These are phyloP conservation scores for Leucania comma DNA, from an alignment of 2,888 invertebrate genomes.

Conservation along the genomic window DNA sequence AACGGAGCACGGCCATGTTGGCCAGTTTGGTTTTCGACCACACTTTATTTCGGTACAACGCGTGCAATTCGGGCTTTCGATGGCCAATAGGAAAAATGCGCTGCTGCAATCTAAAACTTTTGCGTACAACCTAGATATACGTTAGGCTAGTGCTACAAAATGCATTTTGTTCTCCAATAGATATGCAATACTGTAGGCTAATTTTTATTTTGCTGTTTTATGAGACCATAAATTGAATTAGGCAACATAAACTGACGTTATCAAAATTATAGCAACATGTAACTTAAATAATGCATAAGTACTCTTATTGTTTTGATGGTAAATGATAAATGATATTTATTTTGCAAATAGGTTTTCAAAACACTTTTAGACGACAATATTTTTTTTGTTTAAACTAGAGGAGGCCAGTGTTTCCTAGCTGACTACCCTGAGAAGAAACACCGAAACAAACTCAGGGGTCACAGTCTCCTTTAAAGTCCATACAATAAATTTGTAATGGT, in stretches of 20 bases:
- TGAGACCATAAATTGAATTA: not conserved
- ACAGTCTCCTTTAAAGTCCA: no score
- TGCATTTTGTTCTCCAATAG: not conserved
- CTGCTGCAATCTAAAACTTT: constrained; percentile 26
- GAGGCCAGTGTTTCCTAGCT: no score
- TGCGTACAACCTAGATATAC: constrained; percentile 2
- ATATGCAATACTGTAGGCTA: constrained; percentile 8
- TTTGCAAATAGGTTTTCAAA: no score
- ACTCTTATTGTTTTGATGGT: no score
- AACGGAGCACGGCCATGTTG: constrained; percentile 13
- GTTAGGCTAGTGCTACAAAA: constrained; percentile 12
- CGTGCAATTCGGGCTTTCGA: constrained; percentile 33
- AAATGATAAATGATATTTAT: no score
- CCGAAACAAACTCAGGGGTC: no score
- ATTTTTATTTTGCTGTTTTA: not conserved
- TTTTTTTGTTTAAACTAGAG: no score
- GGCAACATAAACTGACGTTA: not conserved
- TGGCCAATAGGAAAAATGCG: constrained; percentile 39
- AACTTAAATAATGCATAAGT: no score
- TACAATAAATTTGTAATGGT: no score
- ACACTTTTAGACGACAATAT: no score
- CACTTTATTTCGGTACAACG: constrained; percentile 41
- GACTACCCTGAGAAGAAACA: no score
- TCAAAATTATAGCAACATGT: no score
- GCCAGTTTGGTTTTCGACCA: constrained; percentile 37